Evolutionary conservation across 1,140 invertebrate genomes (phyloP), one percentile per base, ranked within the genome.

Genomic region (Hylaeus anthracinus): DNA sequence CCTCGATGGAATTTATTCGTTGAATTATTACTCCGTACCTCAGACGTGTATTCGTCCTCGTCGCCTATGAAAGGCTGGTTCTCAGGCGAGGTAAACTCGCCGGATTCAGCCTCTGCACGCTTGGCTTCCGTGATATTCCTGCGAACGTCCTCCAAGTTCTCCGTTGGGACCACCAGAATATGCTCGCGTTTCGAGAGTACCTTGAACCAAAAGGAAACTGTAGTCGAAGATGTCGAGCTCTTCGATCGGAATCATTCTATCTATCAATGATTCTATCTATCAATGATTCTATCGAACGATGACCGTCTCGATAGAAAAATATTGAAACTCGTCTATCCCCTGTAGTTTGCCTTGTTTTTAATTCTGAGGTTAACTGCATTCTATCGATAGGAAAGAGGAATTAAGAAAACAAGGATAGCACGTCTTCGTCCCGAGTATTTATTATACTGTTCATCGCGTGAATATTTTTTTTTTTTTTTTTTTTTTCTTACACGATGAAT

Each of bases 151-250:
- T 88, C 83, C 70, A 88, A 67, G n/a, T 88, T 72, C n/a, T 26
- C 67, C 9, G 86, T 80, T 0, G 90, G 90, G 53, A 90, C 86
- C 3, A 87, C 87, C 5, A 91, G 88, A 61, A 92, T 71, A 58
- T 92, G 90, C 14, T 90, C 87, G 6, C 88, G 84, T 45, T 90
- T 85, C 3, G 91, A 84, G 1, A 92, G 81, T n/a, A 92, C 84
- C 91, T 92, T 81, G 9, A 79, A 74, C 45, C 48, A 65, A 15
- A 61, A 10, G 51, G 14, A 43, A 83, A 41, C 10, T 1, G 39
- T 10, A 2, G 6, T 12, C 10, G 51, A 10, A 5, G 10, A 2
- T 53, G 51, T 53, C 51, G 10, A 2, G 51, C 8, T 8, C 10
- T 2, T 53, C 10, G 8, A 53, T 8, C 8, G 2, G 10, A 53